Evolutionary conservation across 2,888 invertebrate species (phyloP).

Genomic region (Meiosimyza decipiens): DNA sequence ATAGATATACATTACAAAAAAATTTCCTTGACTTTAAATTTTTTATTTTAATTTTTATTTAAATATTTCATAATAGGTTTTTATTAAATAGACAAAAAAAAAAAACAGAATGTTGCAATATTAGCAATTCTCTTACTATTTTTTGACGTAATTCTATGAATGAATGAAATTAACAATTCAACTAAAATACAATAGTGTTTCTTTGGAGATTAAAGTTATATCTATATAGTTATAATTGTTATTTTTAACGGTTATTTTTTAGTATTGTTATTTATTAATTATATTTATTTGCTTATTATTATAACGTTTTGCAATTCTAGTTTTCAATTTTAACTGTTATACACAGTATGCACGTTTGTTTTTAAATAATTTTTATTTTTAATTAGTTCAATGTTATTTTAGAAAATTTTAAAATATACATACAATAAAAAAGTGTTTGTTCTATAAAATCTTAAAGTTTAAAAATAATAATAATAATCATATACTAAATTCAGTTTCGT

Average conservation of each 20-base stretch:
- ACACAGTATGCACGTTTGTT: not conserved
- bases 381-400: not conserved
- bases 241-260: not conserved
- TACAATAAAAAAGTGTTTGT: constrained; percentile 2
- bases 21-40: constrained; percentile 35
- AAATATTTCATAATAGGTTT: constrained; percentile 30
- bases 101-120: constrained; percentile 19
- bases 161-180: constrained; percentile 33
- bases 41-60: constrained; percentile 31
- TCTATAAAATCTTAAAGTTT: constrained; percentile 20
- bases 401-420: constrained; percentile 10
- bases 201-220: constrained; percentile 35
- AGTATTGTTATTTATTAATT: constrained; percentile 5
- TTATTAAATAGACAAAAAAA: constrained; percentile 27
- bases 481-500: constrained; percentile 32
- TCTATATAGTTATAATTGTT: constrained; percentile 16
- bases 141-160: constrained; percentile 25
- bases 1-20: constrained; percentile 36
- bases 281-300: constrained; percentile 6
- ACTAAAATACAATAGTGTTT: constrained; percentile 33
- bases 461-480: constrained; percentile 17
- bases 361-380: not conserved
- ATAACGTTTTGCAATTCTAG: constrained; percentile 1
- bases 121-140: not conserved
- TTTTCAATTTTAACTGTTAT: not conserved